Conservation (phyloP, 2,113 vertebrate species). For the Gnathonemus echidnorhynchus region DNA sequence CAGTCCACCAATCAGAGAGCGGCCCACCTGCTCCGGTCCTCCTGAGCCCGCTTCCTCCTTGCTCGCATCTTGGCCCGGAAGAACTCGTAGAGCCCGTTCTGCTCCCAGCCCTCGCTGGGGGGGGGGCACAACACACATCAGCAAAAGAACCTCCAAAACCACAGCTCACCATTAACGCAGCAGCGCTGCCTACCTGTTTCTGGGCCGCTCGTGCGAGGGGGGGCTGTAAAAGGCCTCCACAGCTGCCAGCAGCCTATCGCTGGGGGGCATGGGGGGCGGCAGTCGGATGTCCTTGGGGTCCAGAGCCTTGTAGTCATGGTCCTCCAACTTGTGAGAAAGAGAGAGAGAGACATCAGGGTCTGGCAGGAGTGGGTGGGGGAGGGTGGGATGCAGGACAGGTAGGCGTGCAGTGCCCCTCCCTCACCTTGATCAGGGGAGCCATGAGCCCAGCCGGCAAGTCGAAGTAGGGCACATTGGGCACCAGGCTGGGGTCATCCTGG, state of each 20-base stretch:
- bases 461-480: constrained; percentile 95
- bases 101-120: constrained; percentile 94
- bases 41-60: constrained; percentile 84
- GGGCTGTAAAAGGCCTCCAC: constrained; percentile 98
- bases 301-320: constrained; percentile 90
- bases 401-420: neutral
- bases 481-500: constrained; percentile 89
- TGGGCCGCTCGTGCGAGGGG: constrained; percentile 90
- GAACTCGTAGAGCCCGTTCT: constrained; percentile 95
- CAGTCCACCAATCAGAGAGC: neutral
- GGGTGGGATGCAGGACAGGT: neutral
- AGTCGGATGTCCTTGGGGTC: constrained; percentile 96
- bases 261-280: constrained; percentile 95
- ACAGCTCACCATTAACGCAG: neutral
- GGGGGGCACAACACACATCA: constrained; percentile 18
- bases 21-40: constrained; percentile 82
- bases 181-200: constrained; percentile 75
- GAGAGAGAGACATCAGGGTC: constrained; percentile 24
- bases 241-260: constrained; percentile 85
- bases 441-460: constrained; percentile 95
- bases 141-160: no score
- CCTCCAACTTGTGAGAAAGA: constrained; percentile 74
- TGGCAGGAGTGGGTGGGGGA: neutral
- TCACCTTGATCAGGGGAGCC: constrained; percentile 91
- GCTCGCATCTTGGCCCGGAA: constrained; percentile 98